Evolutionary conservation across 1,140 invertebrate genomes (phyloP), one percentile per base, ranked within the genome.

Genomic region (Amphibalanus amphitrite): DNA sequence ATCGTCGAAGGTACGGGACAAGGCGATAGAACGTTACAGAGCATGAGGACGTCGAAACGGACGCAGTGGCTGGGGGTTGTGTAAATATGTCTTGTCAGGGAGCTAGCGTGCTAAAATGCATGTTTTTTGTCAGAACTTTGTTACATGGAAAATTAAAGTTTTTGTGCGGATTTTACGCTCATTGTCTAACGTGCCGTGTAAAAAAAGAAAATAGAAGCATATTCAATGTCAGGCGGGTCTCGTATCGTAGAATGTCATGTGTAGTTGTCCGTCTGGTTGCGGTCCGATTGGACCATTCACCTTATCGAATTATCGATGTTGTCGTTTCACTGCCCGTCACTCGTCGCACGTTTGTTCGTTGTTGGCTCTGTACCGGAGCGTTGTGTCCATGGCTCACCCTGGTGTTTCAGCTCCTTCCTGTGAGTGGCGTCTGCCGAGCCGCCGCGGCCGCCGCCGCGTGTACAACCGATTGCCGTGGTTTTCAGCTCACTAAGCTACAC

Each of bases 1-100:
- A 95, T 95, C 77, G 95, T 99, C 77, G 95, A 99, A 90, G 94
- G 94, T 90, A 84, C 79, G 78, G n/a, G 13, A 8, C 20, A 20
- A 13, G 1, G 17, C 20, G 13, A 20, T 59, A 13, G 6, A 59
- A 38, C 38, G 6, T 38, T 6, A 17, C 17, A 17, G 6, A 17
- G 38, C 38, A 6, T 38, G 6, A 38, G 38, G 6, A 17, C 38
- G 38, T 6, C 38, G 38, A 8, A 38, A 8, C 38, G 6, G 38
- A 17, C 38, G 38, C 38, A 38, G 6, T 38, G 6, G 17, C 38
- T 38, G 38, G 10, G 20, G 1, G 17, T 59, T 20, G 20, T 59
- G 47, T 20, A 59, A 59, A 20, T 59, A 3, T 8, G 6, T 59
- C 47, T 59, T 3, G 23, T 8, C 10, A 23, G 20, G 23, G 47